Evolutionary conservation across 2,797 vertebrate species (phyloP).

Genomic region (Acomys russatus): DNA sequence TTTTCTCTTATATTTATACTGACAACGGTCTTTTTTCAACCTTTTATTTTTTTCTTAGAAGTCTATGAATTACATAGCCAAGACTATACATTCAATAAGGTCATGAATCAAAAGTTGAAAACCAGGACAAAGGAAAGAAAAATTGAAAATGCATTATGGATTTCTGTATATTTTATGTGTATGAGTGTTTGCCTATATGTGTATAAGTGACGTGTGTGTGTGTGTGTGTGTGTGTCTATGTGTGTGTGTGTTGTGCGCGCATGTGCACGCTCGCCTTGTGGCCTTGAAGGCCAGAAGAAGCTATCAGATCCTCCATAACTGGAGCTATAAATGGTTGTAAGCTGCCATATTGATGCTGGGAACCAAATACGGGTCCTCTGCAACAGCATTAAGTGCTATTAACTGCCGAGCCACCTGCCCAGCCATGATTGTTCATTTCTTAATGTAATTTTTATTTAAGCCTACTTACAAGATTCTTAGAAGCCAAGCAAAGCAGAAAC

Average conservation of each 20-base stretch:
- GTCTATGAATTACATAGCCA: slow-evolving; percentile 32
- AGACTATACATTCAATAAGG: slow-evolving; percentile 50
- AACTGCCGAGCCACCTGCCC: neutral
- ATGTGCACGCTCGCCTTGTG: neutral
- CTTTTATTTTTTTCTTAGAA: neutral
- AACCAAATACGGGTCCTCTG: neutral
- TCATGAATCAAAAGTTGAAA: slow-evolving; percentile 21
- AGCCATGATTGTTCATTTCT: neutral
- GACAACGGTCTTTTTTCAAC: neutral
- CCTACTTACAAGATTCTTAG: slow-evolving; percentile 13
- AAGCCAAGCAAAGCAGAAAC: slow-evolving; percentile 35
- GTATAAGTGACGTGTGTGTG: neutral
- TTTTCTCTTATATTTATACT: slow-evolving; percentile 41
- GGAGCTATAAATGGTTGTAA: neutral
- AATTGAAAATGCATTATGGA: slow-evolving; percentile 2
- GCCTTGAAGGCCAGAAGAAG: neutral
- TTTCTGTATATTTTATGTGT: neutral
- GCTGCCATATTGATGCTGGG: neutral
- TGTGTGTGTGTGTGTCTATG: too few relatives aligned
- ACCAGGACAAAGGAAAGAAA: slow-evolving; percentile 41
- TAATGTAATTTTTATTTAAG: slow-evolving; percentile 56
- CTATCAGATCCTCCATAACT: neutral
- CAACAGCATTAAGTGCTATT: neutral
- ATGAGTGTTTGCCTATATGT: neutral
- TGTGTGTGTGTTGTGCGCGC: too few relatives aligned